Evolutionary conservation across 2,888 invertebrate species (phyloP).

Genomic region (Heliconius ethilla): DNA sequence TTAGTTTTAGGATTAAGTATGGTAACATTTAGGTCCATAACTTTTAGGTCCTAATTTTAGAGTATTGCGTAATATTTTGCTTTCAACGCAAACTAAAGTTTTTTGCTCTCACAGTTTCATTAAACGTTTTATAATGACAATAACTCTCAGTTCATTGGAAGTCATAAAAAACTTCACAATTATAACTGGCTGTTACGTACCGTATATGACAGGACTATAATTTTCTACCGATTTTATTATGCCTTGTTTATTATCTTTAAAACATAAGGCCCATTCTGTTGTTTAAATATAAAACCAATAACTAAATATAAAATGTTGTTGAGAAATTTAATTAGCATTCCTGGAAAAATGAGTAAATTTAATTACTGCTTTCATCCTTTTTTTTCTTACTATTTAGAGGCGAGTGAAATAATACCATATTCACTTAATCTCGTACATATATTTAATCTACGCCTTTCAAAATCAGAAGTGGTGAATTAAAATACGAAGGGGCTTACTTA

Average conservation of each 20-base stretch:
- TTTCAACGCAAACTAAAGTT: not conserved
- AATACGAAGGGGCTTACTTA: not conserved
- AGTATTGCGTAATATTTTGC: not conserved
- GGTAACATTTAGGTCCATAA: no score
- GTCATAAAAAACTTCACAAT: slow-evolving; percentile 14
- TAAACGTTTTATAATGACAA: slow-evolving; percentile 29
- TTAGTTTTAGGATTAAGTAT: not conserved
- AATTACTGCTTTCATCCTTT: not conserved
- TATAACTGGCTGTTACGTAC: not conserved
- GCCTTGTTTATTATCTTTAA: not conserved
- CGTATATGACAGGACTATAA: slow-evolving; percentile 11
- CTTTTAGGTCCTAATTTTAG: not conserved
- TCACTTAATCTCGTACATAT: not conserved
- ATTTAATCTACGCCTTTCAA: not conserved
- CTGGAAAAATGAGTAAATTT: not conserved
- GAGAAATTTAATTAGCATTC: no score
- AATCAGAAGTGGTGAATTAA: not conserved
- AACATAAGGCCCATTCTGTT: not conserved
- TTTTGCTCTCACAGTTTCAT: not conserved
- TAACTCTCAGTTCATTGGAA: slow-evolving; percentile 23
- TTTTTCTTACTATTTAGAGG: not conserved
- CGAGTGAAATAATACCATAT: no score
- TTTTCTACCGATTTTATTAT: slow-evolving; percentile 15
- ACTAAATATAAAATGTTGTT: not conserved
- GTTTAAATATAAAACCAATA: not conserved